Evolutionary conservation across 2,797 vertebrate genomes (phyloP).

Genomic region (Acipenser transmontanus): DNA sequence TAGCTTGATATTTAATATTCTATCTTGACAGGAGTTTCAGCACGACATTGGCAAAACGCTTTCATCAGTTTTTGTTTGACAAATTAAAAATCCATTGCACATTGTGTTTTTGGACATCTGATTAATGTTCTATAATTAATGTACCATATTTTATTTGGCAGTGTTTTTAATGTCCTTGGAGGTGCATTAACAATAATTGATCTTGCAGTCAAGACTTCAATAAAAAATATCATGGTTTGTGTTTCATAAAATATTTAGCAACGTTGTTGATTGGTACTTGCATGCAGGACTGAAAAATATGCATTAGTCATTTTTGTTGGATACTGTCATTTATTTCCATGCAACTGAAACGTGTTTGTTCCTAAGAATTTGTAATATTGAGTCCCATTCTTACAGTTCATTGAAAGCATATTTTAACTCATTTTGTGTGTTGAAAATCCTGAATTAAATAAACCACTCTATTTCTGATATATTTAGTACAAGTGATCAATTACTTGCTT

Average conservation of each 20-base stretch:
- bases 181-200: slow-evolving; percentile 6
- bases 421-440: too few species aligned
- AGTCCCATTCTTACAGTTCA: too few species aligned
- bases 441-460: too few species aligned
- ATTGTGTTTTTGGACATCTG: slow-evolving; percentile 11
- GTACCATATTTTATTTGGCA: slow-evolving; percentile 10
- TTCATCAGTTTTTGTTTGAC: slow-evolving; percentile 2
- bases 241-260: slow-evolving; percentile 5
- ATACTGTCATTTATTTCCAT: neutral
- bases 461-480: too few species aligned
- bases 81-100: slow-evolving; percentile 15
- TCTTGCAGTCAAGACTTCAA: slow-evolving; percentile 4
- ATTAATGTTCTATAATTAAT: slow-evolving; percentile 17
- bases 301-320: neutral
- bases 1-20: neutral
- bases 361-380: too few species aligned
- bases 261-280: neutral
- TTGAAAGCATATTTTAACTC: too few species aligned
- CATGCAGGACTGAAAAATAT: neutral
- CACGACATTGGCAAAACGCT: neutral
- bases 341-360: too few species aligned
- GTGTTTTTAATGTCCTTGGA: slow-evolving; percentile 3
- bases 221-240: neutral
- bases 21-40: slow-evolving; percentile 1
- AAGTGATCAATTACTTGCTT: too few species aligned